Evolutionary conservation across 2,888 invertebrate species (phyloP), one percentile per base, ranked within the genome.

Genomic region (Agrilus biguttatus): DNA sequence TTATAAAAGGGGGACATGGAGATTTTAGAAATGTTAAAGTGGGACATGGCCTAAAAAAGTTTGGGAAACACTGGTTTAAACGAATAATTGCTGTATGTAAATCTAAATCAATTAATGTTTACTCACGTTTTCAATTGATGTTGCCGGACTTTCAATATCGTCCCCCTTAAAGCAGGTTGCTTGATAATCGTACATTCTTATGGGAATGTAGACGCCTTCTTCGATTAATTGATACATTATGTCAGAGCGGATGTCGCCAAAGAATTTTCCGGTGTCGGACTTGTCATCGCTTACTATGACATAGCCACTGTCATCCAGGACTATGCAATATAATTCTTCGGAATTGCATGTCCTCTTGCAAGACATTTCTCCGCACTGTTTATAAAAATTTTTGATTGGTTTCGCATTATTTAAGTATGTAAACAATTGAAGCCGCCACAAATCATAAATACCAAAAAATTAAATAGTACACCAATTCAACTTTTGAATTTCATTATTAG

Each of bases 261-360:
- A 90, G 65, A 95, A 93, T 56, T 75, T 75, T 3, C 93, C 93
- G 1, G 86, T 85, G 41, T 79, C 75, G 34, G 67, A 70, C 1
- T 69, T 62, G 37, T 77, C 73, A 55, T 86, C 77, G 12, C 87
- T 83, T 19, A 83, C 80, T 1, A 88, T 68, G 14, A 93, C 75
- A 69, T 84, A 93, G 6, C 90, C 93, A 59, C 89, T 88, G 62
- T 87, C 88, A 62, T 93, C 93, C 28, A 93, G 68, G 42, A 93
- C 70, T 56, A 80, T 85, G 58, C 93, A 93, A 50, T 85, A 83
- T 58, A 84, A 72, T 44, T 77, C 78, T 42, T 76, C 77, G 3
- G 79, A 75, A 33, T 70, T 72, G 58, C 82, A 83, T 0, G 77
- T 72, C 46, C 68, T 68, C 45, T 57, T 61, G 51, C 78, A 78